Evolutionary conservation across 2,888 invertebrate genomes (phyloP), one percentile per base, ranked within the genome.

Genomic region (Apoderus coryli): DNA sequence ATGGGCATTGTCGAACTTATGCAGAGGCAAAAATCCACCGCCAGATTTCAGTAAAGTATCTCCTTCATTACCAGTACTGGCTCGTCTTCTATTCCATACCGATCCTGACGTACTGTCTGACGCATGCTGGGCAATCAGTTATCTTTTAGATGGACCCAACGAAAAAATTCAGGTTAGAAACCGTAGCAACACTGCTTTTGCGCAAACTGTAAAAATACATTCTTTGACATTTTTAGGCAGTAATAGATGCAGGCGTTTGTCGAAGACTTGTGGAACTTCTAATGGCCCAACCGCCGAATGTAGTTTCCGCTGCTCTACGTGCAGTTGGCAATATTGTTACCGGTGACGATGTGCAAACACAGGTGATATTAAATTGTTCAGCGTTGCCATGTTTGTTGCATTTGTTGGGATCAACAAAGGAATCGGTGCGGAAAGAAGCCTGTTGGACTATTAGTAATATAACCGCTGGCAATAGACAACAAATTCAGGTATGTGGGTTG

Each of bases 321-420:
- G 93, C 93, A n/a, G 90, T 93, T 3, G 95, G 95, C 25, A 96
- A 96, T 59, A 90, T 96, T 44, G 93, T 95, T 26, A 95, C 95
- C 1, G 95, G 95, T 3, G 89, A 92, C 58, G 95, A 95, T 57
- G 69, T 79, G 31, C 95, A 95, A 63, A 95, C 95, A 26, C 93
- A 95, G 63, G 79, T 19, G 7, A 80, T 93, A 40, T 65, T 96
- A 27, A 89, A 89, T 62, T 89, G 89, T 56, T 76, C 78, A 42
- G 92, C 88, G 28, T 62, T 96, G 47, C 82, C 81, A 2, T 82
- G 82, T 53, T 63, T 88, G 35, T 65, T 81, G 40, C 79, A 79
- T 53, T 66, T 95, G 37, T 64, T 85, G 31, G 63, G 69, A 31
- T 78, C 81, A 16, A 59, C 69, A 35, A 80, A 82, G 43, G 92